phyloP scores from a whole-genome alignment of 2,888 invertebrate genomes.

The Chalcis sispes region DNA sequence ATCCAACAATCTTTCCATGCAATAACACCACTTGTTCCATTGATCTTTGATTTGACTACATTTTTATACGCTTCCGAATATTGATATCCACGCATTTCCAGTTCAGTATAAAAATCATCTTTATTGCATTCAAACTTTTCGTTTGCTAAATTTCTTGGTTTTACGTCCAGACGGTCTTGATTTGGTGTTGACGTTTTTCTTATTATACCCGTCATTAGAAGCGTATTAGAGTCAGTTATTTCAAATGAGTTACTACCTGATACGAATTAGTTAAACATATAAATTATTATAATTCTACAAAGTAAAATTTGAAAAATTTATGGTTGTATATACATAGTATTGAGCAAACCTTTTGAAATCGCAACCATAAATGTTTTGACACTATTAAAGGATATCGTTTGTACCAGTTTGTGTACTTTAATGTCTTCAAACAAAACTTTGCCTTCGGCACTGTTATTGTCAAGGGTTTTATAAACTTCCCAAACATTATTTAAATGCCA shows the following conservation, averaged over 20 bases:
- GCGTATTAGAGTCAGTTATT: conserved; percentile 82
- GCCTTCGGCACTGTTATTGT: conserved; percentile 72
- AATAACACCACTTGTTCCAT: conserved; percentile 73
- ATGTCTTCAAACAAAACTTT: conserved; percentile 71
- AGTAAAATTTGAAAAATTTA: background rate
- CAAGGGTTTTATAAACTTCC: conserved; percentile 77
- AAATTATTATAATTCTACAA: background rate
- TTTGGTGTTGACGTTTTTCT: conserved; percentile 77
- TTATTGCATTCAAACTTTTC: conserved; percentile 47
- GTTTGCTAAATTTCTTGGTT: background rate
- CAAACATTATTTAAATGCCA: conserved; percentile 77
- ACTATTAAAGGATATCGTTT: conserved; percentile 77
- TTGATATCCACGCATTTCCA: conserved; percentile 78
- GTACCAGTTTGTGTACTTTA: conserved; percentile 73
- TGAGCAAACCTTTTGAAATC: conserved; percentile 67
- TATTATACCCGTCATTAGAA: conserved; percentile 84
- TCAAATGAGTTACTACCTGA: conserved; percentile 75
- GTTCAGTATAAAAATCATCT: conserved; percentile 74
- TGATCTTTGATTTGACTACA: conserved; percentile 75
- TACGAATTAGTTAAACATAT: background rate
- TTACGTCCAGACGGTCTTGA: conserved; percentile 56
- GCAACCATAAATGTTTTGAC: conserved; percentile 67
- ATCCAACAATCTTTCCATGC: conserved; percentile 82
- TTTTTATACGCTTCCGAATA: conserved; percentile 78
- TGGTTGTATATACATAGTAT: background rate